These are phyloP conservation scores for Lathamus discolor DNA, from an alignment of 2,113 vertebrate species.

Conservation along the genomic window DNA sequence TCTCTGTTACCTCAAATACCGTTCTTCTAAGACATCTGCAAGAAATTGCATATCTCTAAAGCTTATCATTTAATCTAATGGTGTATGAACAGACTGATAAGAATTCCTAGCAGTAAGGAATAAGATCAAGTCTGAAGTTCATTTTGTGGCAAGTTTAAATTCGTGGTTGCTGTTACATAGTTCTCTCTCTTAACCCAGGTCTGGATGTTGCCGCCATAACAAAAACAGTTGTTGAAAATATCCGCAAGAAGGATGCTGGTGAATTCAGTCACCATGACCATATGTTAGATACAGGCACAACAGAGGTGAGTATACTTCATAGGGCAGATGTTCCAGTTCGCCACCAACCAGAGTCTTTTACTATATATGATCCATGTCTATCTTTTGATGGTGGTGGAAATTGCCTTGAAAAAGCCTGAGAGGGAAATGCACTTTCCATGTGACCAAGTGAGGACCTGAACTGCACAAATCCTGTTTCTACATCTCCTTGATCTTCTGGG, in stretches of 20 bases:
- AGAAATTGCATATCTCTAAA: not conserved
- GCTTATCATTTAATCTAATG: not conserved
- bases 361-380: not conserved
- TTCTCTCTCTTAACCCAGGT: slow-evolving; percentile 65
- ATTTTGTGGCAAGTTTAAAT: not conserved
- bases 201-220: slow-evolving; percentile 87
- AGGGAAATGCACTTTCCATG: not conserved
- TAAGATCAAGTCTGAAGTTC: not conserved
- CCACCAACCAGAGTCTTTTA: not conserved
- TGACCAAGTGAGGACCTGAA: not conserved
- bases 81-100: not conserved
- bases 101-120: not conserved
- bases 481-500: not conserved
- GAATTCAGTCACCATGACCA: slow-evolving; percentile 86
- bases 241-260: slow-evolving; percentile 81
- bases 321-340: not conserved
- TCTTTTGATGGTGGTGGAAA: not conserved
- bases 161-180: not conserved
- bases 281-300: slow-evolving; percentile 78
- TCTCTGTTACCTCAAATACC: not conserved
- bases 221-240: slow-evolving; percentile 90
- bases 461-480: not conserved
- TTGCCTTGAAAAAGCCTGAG: not conserved
- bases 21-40: not conserved
- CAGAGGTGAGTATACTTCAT: slow-evolving; percentile 63